phyloP scores from a whole-genome alignment of 2,888 invertebrate genomes.

The Helobdella robusta region DNA sequence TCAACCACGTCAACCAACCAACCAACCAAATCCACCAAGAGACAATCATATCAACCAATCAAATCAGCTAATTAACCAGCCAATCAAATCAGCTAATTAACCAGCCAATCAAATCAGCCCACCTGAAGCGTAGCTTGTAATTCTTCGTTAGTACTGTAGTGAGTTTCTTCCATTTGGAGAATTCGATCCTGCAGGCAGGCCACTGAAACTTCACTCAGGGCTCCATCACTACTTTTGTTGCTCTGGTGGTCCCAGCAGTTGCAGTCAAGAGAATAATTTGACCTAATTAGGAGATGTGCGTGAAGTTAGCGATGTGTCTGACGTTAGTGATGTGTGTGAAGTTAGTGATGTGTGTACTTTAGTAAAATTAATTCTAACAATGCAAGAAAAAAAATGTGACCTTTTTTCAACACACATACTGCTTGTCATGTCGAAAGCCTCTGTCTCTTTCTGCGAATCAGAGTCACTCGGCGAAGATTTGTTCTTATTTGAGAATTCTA shows the following conservation, averaged over 20 bases:
- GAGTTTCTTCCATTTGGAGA: constrained; percentile 81
- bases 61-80: no score
- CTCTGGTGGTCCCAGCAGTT: constrained; percentile 76
- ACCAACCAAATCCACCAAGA: no score
- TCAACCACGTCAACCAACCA: no score
- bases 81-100: background rate
- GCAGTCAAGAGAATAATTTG: constrained; percentile 37
- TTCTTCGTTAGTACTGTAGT: constrained; percentile 55
- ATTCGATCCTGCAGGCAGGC: constrained; percentile 83
- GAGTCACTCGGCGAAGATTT: constrained; percentile 18
- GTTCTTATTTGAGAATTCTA: constrained; percentile 12
- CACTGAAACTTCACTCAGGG: constrained; percentile 70
- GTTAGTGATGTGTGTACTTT: background rate
- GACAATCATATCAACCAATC: no score
- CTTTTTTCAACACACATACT: constrained; percentile 20
- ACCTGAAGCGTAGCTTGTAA: constrained; percentile 82
- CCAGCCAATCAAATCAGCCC: background rate
- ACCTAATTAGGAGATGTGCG: constrained; percentile 18
- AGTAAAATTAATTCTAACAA: no score
- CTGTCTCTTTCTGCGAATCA: constrained; percentile 26
- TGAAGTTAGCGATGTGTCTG: no score
- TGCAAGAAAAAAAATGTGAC: constrained; percentile 10
- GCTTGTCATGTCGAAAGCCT: constrained; percentile 13
- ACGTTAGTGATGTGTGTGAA: no score
- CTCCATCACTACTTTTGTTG: constrained; percentile 58